Evolutionary conservation across 2,888 invertebrate species (phyloP).

Genomic region (Limnephilus rhombicus): DNA sequence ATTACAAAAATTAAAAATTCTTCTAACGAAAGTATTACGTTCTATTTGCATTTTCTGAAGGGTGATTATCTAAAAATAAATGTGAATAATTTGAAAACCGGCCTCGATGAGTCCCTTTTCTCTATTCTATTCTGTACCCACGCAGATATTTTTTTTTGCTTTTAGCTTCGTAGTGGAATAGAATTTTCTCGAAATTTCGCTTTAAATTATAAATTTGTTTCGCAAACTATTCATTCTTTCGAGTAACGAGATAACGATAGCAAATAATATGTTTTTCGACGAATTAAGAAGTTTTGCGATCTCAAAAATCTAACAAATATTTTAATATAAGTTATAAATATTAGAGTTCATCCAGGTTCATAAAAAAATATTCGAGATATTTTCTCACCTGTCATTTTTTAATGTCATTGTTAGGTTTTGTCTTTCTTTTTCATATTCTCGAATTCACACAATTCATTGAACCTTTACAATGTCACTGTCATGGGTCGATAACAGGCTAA

Average conservation of each 20-base stretch:
- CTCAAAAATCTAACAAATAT: too few relatives aligned
- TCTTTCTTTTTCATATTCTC: background rate
- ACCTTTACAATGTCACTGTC: conserved; percentile 20
- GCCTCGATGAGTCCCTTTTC: too few relatives aligned
- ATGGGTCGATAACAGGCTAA: background rate
- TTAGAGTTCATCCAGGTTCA: background rate
- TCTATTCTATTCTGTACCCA: too few relatives aligned
- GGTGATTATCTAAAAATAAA: too few relatives aligned
- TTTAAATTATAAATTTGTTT: background rate
- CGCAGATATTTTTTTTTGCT: background rate
- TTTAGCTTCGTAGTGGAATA: too few relatives aligned
- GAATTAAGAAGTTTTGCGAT: too few relatives aligned
- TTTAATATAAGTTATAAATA: background rate
- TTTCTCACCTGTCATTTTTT: background rate
- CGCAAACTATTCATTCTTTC: background rate
- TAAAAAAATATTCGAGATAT: background rate
- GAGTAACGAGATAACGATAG: background rate
- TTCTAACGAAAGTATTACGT: too few relatives aligned
- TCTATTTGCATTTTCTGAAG: too few relatives aligned
- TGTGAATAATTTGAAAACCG: too few relatives aligned
- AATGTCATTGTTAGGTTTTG: background rate
- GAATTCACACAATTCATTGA: background rate
- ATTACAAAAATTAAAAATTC: too few relatives aligned
- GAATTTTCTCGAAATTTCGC: too few relatives aligned
- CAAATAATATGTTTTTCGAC: background rate